Evolutionary conservation across 2,888 invertebrate species (phyloP).

Genomic region (Apeira syringaria): DNA sequence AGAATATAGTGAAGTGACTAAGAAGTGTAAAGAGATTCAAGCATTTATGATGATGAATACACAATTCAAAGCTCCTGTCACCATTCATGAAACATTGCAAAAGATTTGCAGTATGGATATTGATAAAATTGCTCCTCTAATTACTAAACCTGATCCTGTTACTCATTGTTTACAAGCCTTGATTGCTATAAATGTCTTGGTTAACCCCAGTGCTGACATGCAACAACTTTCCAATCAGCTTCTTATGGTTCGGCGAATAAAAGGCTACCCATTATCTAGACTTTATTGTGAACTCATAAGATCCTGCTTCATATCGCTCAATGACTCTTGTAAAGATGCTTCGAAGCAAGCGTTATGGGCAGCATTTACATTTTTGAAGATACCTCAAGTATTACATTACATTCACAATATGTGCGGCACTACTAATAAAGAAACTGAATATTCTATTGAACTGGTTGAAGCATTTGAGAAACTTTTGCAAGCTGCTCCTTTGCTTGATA

Average conservation of each 20-base stretch:
- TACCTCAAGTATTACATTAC: constrained; percentile 91
- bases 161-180: constrained; percentile 91
- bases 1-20: constrained; percentile 85
- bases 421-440: constrained; percentile 84
- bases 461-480: constrained; percentile 94
- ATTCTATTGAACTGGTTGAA: constrained; percentile 89
- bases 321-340: constrained; percentile 91
- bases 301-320: constrained; percentile 94
- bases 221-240: constrained; percentile 92
- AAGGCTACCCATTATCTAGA: constrained; percentile 91
- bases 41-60: constrained; percentile 83
- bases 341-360: constrained; percentile 96
- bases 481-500: constrained; percentile 92
- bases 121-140: constrained; percentile 82
- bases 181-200: constrained; percentile 91
- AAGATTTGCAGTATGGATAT: constrained; percentile 85
- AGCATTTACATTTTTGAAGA: constrained; percentile 96
- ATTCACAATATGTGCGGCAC: constrained; percentile 84
- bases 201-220: constrained; percentile 93
- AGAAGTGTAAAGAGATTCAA: constrained; percentile 90
- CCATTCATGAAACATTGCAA: constrained; percentile 84
- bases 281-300: constrained; percentile 95
- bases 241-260: constrained; percentile 92
- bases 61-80: constrained; percentile 78
- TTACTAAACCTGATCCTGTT: constrained; percentile 85